A percentile compares a stretch with the other conserved stretches of the same genome.
Conservation (phyloP, 2,113 vertebrate species). For the Thamnaconus septentrionalis region DNA sequence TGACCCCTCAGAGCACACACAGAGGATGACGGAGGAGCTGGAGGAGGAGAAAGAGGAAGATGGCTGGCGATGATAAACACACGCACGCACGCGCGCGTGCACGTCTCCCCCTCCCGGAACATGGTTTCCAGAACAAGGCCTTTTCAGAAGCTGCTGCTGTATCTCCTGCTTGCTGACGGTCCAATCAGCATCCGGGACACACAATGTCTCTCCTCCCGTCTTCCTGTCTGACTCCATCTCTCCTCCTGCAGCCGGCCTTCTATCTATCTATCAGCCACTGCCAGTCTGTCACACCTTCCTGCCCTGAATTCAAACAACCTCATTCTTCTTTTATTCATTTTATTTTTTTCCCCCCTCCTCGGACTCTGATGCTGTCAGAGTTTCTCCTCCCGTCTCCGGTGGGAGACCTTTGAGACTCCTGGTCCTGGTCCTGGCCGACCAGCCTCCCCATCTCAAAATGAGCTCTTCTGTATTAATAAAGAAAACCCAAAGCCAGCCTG, state of each 20-base stretch:
- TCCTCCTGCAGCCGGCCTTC: conserved; percentile 42
- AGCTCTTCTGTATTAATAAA: too few species aligned
- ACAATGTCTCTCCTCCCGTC: conserved; percentile 52
- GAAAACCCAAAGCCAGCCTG: too few species aligned
- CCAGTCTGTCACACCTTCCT: conserved; percentile 34
- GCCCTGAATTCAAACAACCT: conserved; percentile 38
- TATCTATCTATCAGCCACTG: conserved; percentile 37
- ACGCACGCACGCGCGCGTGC: conserved; percentile 5
- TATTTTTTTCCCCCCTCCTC: conserved; percentile 29
- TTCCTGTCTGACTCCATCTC: conserved; percentile 66
- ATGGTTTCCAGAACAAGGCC: conserved; percentile 51
- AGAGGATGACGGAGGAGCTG: conserved; percentile 46
- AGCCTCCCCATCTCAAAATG: conserved; percentile 48
- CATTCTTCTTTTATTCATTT: conserved; percentile 32
- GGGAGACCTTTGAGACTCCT: too few species aligned
- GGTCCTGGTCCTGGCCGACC: conserved; percentile 39
- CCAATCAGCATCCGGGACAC: conserved; percentile 59
- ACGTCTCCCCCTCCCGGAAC: conserved; percentile 45
- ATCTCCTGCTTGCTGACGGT: conserved; percentile 56
- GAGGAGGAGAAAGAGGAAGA: conserved; percentile 10
- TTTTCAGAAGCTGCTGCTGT: conserved; percentile 25
- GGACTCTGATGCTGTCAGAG: conserved; percentile 20
- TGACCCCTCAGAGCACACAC: conserved; percentile 66
- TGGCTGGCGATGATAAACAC: conserved; percentile 27
- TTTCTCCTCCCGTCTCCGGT: conserved; percentile 52